Evolutionary conservation across 2,113 vertebrate genomes (phyloP), one percentile per base, ranked within the genome.

Genomic region (Plotosus lineatus): DNA sequence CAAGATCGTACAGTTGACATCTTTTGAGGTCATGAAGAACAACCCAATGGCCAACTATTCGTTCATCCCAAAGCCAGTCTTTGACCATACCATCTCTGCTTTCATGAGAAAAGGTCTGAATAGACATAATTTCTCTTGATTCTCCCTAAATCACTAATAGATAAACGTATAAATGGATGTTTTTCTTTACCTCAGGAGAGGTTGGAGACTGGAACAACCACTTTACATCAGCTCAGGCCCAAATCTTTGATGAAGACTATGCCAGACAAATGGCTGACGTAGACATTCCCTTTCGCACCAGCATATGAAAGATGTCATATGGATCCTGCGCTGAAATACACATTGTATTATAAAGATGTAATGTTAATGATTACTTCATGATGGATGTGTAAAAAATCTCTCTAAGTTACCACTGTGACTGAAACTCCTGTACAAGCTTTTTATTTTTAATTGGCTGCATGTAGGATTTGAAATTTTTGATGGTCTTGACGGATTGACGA

Each of bases 141-240:
- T 28, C 33, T 40, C 4, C 38, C 36, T 19, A 44, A 44, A 17
- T 60, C 38, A 19, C 7, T 44, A n/a, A 56, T n/a, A 42, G 33
- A n/a, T 36, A 21, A 14, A 50, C 73, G 2, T 36, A 42, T 51
- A 5, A n/a, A 74, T 50, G 51, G 21, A 33, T 66, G 19, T 84
- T 33, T 74, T 75, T 79, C 11, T 83, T 55, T 66, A 48, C 31
- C 28, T 38, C 84, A 98, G 95, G 95, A 56, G 86, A 85, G 74
- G 94, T 96, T 0, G 95, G 96, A 0, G 96, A 98, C 68, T 98
- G 96, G 96, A 93, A 87, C 88, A 96, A 95, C 77, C 84, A 97
- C 86, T 98, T 98, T 89, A 96, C 94, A 1, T 88, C 94, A 12
- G 92, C 94, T 82, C 94, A 97, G 84, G 92, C 90, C 44, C 85